Evolutionary conservation across 35 echinoderm and acorn worm genomes (phyloP).

Genomic region (Apostichopus californicus): DNA sequence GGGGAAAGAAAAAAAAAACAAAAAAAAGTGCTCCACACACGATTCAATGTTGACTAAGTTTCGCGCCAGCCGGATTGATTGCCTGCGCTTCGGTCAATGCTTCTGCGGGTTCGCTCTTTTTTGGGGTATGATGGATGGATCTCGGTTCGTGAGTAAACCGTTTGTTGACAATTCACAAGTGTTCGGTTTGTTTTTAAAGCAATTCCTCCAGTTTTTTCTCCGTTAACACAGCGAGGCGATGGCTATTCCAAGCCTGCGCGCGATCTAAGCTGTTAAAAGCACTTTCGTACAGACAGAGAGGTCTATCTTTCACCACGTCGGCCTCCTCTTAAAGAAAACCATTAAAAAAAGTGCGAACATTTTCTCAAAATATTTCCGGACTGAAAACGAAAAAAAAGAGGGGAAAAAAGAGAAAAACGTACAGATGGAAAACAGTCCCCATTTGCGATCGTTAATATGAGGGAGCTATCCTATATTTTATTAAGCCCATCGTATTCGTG

Average conservation of each 20-base stretch:
- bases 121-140: constrained; percentile 34
- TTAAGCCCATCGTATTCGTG: too few relatives aligned
- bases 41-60: constrained; percentile 44
- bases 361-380: too few relatives aligned
- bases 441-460: too few relatives aligned
- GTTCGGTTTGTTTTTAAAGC: constrained; percentile 54
- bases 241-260: neutral
- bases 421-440: too few relatives aligned
- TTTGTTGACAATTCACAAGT: constrained; percentile 43
- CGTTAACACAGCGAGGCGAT: constrained; percentile 30
- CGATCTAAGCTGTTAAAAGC: constrained; percentile 23
- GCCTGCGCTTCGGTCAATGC: constrained; percentile 18
- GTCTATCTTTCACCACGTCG: neutral
- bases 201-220: neutral
- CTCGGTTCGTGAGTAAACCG: constrained; percentile 50
- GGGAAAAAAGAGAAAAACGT: too few relatives aligned
- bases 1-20: neutral
- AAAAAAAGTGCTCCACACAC: constrained; percentile 22
- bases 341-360: too few relatives aligned
- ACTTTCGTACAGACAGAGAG: neutral
- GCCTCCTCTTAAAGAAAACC: neutral
- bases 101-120: constrained; percentile 16
- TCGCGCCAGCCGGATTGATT: constrained; percentile 15
- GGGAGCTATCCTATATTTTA: neutral
- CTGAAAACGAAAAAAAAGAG: too few relatives aligned